These are phyloP conservation scores for Platyrinchus mystaceus DNA, from an alignment of 2,797 vertebrate genomes.

Conservation along the genomic window DNA sequence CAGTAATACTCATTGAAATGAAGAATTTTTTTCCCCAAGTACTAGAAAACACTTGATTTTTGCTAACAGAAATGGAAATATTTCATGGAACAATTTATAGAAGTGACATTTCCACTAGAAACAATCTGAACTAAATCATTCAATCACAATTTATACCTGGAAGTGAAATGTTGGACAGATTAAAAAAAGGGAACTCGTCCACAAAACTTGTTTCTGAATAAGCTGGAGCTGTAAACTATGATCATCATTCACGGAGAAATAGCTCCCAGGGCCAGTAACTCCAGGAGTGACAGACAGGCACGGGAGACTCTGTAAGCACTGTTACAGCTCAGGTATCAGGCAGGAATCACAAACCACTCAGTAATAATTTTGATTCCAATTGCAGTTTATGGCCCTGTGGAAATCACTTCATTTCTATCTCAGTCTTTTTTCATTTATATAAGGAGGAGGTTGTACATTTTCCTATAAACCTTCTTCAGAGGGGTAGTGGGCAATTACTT, in stretches of 20 bases:
- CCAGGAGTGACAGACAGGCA: background rate
- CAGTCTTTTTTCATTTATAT: background rate
- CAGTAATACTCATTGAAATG: background rate
- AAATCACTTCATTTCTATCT: constrained; percentile 11
- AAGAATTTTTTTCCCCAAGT: background rate
- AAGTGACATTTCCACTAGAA: background rate
- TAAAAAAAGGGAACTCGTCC: background rate
- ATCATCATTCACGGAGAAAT: background rate
- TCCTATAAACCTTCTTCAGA: background rate
- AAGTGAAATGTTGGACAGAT: background rate
- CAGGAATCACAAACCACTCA: background rate
- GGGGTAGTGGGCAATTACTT: background rate
- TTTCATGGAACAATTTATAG: constrained; percentile 6
- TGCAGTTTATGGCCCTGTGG: background rate
- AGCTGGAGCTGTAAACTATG: background rate
- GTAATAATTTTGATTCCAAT: background rate
- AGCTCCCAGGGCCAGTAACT: background rate
- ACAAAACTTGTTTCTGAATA: background rate
- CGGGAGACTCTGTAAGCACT: background rate
- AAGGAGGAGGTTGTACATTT: background rate
- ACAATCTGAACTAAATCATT: constrained; percentile 37
- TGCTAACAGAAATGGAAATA: constrained; percentile 26
- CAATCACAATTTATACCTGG: constrained; percentile 30
- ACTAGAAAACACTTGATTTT: constrained; percentile 7
- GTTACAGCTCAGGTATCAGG: background rate